Evolutionary conservation across 2,888 invertebrate genomes (phyloP), one percentile per base, ranked within the genome.

Genomic region (Parthenolecanium corni): DNA sequence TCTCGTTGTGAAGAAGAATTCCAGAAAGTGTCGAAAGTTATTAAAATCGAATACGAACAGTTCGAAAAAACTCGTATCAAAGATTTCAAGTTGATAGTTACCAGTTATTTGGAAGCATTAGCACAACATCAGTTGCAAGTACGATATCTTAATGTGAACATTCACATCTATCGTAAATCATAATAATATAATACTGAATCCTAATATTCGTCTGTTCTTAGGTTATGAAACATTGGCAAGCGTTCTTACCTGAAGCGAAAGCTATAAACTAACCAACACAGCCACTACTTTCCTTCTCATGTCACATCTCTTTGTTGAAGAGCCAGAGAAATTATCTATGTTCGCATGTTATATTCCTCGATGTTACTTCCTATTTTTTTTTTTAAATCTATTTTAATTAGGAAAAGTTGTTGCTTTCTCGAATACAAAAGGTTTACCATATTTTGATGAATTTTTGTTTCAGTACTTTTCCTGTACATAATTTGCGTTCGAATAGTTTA

Each of bases 1-100:
- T 94, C 95, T 71, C 83, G 94, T 67, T 90, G 94, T 1, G 92
- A 96, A 73, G 89, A 91, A 69, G 95, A 94, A 72, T 97, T 97
- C 75, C 92, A 96, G 73, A 85, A 86, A 71, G 95, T 95, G 72
- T 96, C 91, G 1, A 84, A 85, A 69, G 90, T 89, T 76, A 94
- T 97, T 68, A 90, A 93, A 73, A 88, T 88, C 68, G 96, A 97
- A 76, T 80, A 96, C 74, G 91, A 91, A 69, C 80, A 90, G 58
- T 96, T 94, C 77, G 96, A 96, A 74, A 81, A 85, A 67, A 82
- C 85, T 67, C 81, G 95, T 68, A 85, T 93, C 49, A 80, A 83
- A 65, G 97, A 98, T 73, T 90, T 98, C 73, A 91, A 94, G 71
- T 80, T 82, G 64, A 88, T 89, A 68, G 81, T 98, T 68, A 82